Conservation (phyloP, 2,888 invertebrate species). For the Hydrotaea diabolus region DNA sequence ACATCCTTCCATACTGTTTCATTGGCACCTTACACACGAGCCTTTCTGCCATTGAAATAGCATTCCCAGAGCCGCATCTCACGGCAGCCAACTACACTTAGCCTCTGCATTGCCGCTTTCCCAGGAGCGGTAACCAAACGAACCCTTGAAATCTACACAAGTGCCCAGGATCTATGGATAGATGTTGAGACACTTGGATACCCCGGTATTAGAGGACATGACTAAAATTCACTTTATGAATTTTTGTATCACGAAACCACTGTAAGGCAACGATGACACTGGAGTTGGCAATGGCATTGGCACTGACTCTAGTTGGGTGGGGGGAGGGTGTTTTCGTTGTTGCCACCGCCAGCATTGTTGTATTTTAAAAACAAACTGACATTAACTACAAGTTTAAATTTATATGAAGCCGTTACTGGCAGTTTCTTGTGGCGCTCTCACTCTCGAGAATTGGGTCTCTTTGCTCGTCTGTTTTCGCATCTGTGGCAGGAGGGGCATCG, state of each 20-base stretch:
- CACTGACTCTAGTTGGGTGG: background rate
- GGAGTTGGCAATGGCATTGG: background rate
- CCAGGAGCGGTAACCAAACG: too few species aligned
- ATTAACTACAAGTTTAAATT: conserved; percentile 57
- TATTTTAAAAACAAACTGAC: conserved; percentile 53
- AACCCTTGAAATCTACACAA: too few species aligned
- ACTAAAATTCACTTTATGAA: too few species aligned
- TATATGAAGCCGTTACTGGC: conserved; percentile 45
- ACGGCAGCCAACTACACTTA: too few species aligned
- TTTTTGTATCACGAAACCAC: background rate
- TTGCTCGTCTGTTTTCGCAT: background rate
- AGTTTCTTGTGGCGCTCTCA: background rate
- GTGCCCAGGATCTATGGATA: too few species aligned
- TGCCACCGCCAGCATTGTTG: conserved; percentile 22
- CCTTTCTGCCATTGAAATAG: too few species aligned
- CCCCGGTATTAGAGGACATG: too few species aligned
- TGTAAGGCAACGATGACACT: background rate
- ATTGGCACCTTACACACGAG: too few species aligned
- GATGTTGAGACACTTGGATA: too few species aligned
- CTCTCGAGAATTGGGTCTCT: background rate
- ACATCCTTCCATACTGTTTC: too few species aligned
- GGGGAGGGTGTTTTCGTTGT: background rate
- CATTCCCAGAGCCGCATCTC: too few species aligned
- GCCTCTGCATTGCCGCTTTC: too few species aligned
- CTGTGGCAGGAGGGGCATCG: conserved; percentile 36